Evolutionary conservation across 1,140 invertebrate genomes (phyloP).

Genomic region (Lerema accius): DNA sequence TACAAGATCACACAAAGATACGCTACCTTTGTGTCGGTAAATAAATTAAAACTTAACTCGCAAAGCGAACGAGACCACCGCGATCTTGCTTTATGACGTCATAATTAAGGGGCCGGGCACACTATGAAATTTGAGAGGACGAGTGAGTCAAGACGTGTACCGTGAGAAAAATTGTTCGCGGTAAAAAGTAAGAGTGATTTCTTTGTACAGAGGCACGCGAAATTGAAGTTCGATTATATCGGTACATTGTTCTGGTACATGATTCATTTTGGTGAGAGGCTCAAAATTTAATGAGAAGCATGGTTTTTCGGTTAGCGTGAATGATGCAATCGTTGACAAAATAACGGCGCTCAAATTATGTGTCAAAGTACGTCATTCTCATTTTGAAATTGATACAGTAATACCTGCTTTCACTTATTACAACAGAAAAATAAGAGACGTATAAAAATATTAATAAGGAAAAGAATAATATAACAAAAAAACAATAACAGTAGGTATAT

Average conservation of each 20-base stretch:
- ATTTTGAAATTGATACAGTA: background rate
- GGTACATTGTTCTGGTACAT: conserved; percentile 62
- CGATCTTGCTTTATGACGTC: conserved; percentile 60
- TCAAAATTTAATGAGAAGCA: conserved; percentile 66
- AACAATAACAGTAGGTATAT: too few relatives aligned
- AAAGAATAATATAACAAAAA: too few relatives aligned
- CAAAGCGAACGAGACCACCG: conserved; percentile 42
- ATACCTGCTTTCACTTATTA: too few relatives aligned
- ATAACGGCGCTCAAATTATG: conserved; percentile 43
- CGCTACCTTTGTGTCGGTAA: conserved; percentile 58
- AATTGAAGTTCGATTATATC: conserved; percentile 68
- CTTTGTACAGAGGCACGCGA: conserved; percentile 67
- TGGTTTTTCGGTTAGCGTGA: conserved; percentile 71
- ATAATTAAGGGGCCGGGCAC: conserved; percentile 65
- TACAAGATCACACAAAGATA: conserved; percentile 58
- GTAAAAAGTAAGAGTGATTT: conserved; percentile 76
- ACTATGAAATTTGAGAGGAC: conserved; percentile 49
- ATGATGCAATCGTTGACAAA: conserved; percentile 59
- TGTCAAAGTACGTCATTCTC: too few relatives aligned
- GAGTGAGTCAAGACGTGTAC: conserved; percentile 55
- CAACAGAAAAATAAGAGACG: too few relatives aligned
- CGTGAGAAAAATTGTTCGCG: conserved; percentile 62
- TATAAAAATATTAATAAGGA: too few relatives aligned
- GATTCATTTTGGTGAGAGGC: conserved; percentile 66
- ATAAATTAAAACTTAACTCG: conserved; percentile 50